These are phyloP conservation scores for Lepus timidus DNA, from an alignment of 2,113 vertebrate species.

Conservation along the genomic window DNA sequence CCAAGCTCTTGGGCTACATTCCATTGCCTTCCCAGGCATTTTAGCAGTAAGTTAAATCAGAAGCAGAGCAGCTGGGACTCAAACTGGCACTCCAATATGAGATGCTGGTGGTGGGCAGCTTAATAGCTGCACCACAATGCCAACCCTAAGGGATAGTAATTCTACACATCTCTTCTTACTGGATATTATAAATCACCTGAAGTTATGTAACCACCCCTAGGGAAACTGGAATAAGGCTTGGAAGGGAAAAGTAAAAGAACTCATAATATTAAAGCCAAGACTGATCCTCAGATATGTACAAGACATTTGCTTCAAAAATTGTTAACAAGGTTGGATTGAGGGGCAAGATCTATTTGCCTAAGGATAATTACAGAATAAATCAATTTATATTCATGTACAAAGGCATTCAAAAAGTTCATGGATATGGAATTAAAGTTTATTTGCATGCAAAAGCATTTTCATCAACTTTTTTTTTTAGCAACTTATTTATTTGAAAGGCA, in stretches of 20 bases:
- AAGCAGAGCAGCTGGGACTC: too few species aligned
- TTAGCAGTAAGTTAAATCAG: too few species aligned
- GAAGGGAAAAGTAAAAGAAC: background rate
- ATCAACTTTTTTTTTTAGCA: too few species aligned
- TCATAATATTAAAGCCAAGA: background rate
- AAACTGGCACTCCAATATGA: too few species aligned
- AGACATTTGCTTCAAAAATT: slow-evolving; percentile 12
- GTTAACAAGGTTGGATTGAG: background rate
- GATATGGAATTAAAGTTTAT: too few species aligned
- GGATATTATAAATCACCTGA: background rate
- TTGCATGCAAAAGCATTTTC: too few species aligned
- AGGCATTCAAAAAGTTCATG: background rate
- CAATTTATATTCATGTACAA: background rate
- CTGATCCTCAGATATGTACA: background rate
- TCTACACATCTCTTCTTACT: background rate
- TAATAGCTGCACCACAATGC: background rate
- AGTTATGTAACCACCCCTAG: background rate
- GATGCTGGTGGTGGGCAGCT: too few species aligned
- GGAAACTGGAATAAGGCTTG: background rate
- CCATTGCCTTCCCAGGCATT: too few species aligned
- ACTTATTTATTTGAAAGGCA: too few species aligned
- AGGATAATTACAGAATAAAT: background rate
- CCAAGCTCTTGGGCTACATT: too few species aligned
- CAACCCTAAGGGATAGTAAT: background rate
- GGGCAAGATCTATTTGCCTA: background rate